Evolutionary conservation across 2,797 vertebrate genomes (phyloP), one percentile per base, ranked within the genome.

Genomic region (Xenentodon cancila): DNA sequence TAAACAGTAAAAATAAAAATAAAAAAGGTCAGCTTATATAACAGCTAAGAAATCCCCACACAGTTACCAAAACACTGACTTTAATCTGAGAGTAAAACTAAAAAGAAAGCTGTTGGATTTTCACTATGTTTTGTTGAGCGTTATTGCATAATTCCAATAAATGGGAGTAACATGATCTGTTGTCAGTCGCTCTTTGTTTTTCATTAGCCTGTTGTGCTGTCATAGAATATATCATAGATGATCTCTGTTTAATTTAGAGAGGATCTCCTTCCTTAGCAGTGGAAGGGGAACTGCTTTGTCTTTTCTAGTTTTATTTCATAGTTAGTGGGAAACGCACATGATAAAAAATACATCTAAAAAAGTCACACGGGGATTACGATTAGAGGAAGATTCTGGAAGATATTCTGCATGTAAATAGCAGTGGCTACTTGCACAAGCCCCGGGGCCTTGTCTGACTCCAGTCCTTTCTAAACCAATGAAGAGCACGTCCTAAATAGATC

Each of bases 21-120:
- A 84, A 88, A 84, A 85, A 68, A 81, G 71, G 75, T 68, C 40
- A 47, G 52, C 58, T 90, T 88, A 66, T 52, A 62, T 85, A 88
- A 86, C 68, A 73, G 69, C 56, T 60, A 62, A 64, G 37, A 72
- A 70, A 79, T 80, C 75, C 84, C 71, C 82, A 73, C n/a, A 78
- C 79, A 73, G 70, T 76, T 84, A 84, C 80, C 62, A 75, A 88
- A 82, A 79, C 75, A 71, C 49, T 42, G 73, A 76, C 59, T 75
- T 82, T 79, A 75, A 78, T 86, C 72, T 71, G 61, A 84, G 80
- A 84, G 71, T 73, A 82, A 82, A 87, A 64, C 30, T 9, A 51
- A 37, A 67, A 75, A 67, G 55, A 65, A 43, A 70, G 72, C 73
- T 70, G 61, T 44, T 77, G 70, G 64, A 69, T 60, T 63, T 64